Evolutionary conservation across 1,140 invertebrate species (phyloP), one percentile per base, ranked within the genome.

Genomic region (Hycleus phaleratus): DNA sequence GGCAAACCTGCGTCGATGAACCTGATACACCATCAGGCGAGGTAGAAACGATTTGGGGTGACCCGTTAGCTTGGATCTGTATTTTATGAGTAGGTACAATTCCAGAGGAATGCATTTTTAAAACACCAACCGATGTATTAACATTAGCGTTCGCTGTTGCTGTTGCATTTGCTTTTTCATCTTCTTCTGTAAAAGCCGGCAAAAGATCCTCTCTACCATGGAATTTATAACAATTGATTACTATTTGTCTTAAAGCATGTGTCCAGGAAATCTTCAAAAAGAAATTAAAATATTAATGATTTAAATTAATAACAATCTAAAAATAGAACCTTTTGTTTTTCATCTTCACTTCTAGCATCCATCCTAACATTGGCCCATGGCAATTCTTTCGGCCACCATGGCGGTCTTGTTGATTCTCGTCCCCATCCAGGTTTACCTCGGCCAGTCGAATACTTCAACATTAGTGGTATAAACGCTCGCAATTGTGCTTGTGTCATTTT

Each of bases 401-500:
- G 86, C 43, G 95, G 95, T 63, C 93, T 80, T 40, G 93, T 97
- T 10, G 93, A 94, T 68, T 95, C 91, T 68, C 94, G 84, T 0
- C 95, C 95, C 95, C 95, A 98, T 11, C 95, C 95, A 26, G 95
- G 95, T 75, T 98, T 98, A 43, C 95, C 95, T 60, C 95, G 78
- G 1, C 95, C 91, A 52, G 95, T 97, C 1, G 94, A 97, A 77
- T 97, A 97, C 77, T 97, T 97, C 58, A 98, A 78, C 95, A 98
- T 98, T 56, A 97, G 82, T 43, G 95, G 95, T 66, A 98, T 97
- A 73, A 98, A 98, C 46, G 94, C 94, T 61, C 95, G 77, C 42
- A 98, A 77, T 74, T 97, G 95, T 38, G 95, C 95, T 74, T 97
- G 95, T 18, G 95, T 97, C 95, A 98, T 98, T 81, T 97, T 97